Conservation (phyloP, 2,113 vertebrate species). For the Ochotona princeps region DNA sequence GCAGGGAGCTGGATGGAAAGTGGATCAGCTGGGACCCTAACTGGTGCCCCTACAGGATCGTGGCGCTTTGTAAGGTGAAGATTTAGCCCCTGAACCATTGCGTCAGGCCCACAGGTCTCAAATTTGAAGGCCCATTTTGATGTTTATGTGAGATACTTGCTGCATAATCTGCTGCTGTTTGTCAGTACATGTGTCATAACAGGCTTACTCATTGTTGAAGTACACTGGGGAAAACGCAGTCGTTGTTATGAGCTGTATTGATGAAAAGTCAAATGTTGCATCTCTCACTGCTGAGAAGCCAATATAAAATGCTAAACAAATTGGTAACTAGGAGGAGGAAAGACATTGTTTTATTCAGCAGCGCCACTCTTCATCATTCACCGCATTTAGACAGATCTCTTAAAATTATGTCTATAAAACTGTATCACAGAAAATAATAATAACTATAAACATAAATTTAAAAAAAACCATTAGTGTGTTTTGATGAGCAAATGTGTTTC, state of each 20-base stretch:
- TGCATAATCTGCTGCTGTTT: neutral
- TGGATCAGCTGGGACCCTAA: no score
- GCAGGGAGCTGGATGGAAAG: no score
- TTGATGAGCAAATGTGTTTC: conserved; percentile 1
- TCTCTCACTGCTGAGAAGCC: conserved; percentile 3
- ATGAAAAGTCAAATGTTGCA: neutral
- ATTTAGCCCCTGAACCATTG: no score
- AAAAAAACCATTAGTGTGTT: neutral
- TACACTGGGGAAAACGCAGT: neutral
- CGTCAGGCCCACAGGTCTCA: neutral
- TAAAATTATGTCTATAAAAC: neutral
- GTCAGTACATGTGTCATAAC: neutral
- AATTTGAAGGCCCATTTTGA: neutral
- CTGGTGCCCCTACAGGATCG: no score
- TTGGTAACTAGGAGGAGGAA: neutral
- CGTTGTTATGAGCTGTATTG: neutral
- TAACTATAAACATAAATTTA: no score
- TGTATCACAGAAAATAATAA: no score
- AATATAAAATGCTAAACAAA: neutral
- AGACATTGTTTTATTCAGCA: neutral
- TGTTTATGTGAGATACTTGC: neutral
- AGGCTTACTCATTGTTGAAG: neutral
- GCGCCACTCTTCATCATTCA: neutral
- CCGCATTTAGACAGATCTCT: conserved; percentile 24
- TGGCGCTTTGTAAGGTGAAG: no score